Evolutionary conservation across 2,797 vertebrate genomes (phyloP), one percentile per base, ranked within the genome.

Genomic region (Chiroxiphia lanceolata): DNA sequence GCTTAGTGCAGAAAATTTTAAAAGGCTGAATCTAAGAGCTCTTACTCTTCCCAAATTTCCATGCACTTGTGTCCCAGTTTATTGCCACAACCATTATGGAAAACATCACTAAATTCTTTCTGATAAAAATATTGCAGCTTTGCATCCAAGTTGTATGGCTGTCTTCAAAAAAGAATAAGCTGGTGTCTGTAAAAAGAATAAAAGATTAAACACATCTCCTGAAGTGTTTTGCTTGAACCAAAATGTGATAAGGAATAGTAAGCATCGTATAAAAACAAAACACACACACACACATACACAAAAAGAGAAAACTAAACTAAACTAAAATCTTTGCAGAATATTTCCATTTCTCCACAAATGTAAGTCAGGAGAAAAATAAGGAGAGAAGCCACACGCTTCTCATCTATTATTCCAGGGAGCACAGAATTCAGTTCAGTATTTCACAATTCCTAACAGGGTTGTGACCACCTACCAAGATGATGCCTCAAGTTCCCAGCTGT

Each of bases 81-180:
- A 83, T 76, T 71, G 48, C 45, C 53, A 57, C 51, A 63, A 54
- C 31, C n/a, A 44, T 26, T 33, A 65, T 8, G 40, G 26, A 64
- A 88, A 91, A 81, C 10, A 15, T 63, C n/a, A 67, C 97, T 97
- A 99, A 85, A 99, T 95, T 86, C 99, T 98, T 95, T 99, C 98
- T 86, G 99, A 99, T 77, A 98, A 95, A 96, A 97, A 99, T 96
- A 99, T 99, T 3, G 99, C 99, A 81, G 97, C 98, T 96, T 98
- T 99, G 97, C 99, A 99, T 53, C 99, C 99, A 2, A 98, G 95
- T 72, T 99, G 99, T 98, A 99, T 99, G 15, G 96, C 77, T 57
- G 95, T 98, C 98, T 99, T 99, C 96, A 99, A 92, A 56, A 99
- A 33, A 14, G 96, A 96, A 56, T 99, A 99, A 40, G 98, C 99